These are phyloP conservation scores for Dicyrtomina minuta DNA, from an alignment of 2,888 invertebrate species.

Conservation along the genomic window DNA sequence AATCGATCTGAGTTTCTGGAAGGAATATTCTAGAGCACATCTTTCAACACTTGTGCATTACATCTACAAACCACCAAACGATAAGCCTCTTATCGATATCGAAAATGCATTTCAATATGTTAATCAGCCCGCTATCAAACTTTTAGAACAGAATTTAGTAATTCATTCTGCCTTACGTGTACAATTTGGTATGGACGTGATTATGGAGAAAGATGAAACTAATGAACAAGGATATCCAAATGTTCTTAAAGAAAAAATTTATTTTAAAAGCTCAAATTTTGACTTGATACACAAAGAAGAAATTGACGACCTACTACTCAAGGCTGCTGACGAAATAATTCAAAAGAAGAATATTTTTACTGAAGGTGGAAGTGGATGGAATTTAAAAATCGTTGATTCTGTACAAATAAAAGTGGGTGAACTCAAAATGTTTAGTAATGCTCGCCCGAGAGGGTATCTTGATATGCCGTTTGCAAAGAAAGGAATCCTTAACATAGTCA, in stretches of 20 bases:
- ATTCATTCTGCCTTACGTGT: not conserved
- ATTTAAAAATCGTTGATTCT: not conserved
- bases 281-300: not conserved
- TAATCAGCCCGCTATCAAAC: not conserved
- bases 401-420: not conserved
- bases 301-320: not conserved
- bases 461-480: not conserved
- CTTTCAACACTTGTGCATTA: too few species aligned
- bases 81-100: too few species aligned
- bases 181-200: not conserved
- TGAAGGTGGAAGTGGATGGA: not conserved
- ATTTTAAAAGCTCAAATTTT: not conserved
- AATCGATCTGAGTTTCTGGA: too few species aligned
- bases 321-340: not conserved
- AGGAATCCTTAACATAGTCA: not conserved
- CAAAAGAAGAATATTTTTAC: not conserved
- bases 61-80: too few species aligned
- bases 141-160: not conserved
- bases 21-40: too few species aligned
- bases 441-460: not conserved
- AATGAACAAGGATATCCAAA: not conserved
- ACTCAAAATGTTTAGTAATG: not conserved
- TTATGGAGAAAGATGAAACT: constrained; percentile 2
- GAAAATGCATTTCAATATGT: too few species aligned
- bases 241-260: not conserved